These are phyloP conservation scores for Gymnoscelis rufifasciata DNA, from an alignment of 2,888 invertebrate genomes.

Conservation along the genomic window DNA sequence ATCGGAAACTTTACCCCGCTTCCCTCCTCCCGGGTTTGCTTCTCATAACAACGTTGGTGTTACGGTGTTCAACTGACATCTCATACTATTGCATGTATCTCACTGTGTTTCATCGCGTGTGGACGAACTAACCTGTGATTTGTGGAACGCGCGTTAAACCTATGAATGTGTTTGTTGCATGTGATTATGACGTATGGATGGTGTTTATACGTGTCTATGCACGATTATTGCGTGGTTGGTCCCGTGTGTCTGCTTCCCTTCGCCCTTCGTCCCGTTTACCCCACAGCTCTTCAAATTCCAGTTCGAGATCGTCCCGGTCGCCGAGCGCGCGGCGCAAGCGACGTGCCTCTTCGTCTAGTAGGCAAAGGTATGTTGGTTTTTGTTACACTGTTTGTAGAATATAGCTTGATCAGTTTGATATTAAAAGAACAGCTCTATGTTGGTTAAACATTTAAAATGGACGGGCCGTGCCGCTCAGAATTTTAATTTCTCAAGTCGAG, in stretches of 20 bases:
- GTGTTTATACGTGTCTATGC: slow-evolving; percentile 27
- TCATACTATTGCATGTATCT: slow-evolving; percentile 54
- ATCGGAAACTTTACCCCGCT: slow-evolving; percentile 45
- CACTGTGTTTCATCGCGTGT: slow-evolving; percentile 44
- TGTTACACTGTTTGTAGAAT: too few species aligned
- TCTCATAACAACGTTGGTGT: slow-evolving; percentile 67
- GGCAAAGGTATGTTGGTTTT: slow-evolving; percentile 58
- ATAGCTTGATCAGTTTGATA: too few species aligned
- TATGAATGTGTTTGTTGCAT: not conserved
- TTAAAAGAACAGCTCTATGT: too few species aligned
- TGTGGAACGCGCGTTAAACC: not conserved
- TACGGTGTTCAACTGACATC: slow-evolving; percentile 52
- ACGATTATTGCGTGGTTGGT: slow-evolving; percentile 21
- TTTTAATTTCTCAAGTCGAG: too few species aligned
- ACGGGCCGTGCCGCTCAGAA: too few species aligned
- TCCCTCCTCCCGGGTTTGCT: slow-evolving; percentile 56
- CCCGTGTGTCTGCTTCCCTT: slow-evolving; percentile 29
- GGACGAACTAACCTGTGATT: slow-evolving; percentile 21
- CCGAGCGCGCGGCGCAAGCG: slow-evolving; percentile 64
- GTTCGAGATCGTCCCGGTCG: slow-evolving; percentile 72
- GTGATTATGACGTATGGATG: not conserved
- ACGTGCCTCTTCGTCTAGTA: slow-evolving; percentile 66
- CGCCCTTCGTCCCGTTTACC: slow-evolving; percentile 58
- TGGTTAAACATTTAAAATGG: too few species aligned
- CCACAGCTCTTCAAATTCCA: slow-evolving; percentile 79